Percentiles rank a stretch among this genome's conserved stretches.
Evolutionary conservation across 2,888 invertebrate genomes (phyloP).

Genomic region (Dinocampus coccinellae): DNA sequence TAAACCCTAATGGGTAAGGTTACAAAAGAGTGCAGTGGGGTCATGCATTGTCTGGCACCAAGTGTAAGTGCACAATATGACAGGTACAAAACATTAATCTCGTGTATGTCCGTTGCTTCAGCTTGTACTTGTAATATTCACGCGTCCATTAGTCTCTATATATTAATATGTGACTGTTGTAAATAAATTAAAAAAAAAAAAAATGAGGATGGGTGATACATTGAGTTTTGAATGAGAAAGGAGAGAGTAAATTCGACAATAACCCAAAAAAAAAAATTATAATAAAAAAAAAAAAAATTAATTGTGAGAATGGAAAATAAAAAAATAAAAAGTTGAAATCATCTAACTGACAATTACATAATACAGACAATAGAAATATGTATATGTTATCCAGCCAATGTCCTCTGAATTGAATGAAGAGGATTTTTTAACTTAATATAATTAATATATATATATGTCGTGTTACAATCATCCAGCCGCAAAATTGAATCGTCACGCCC

Average conservation of each 20-base stretch:
- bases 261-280: too few relatives aligned
- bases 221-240: too few relatives aligned
- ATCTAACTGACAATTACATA: too few relatives aligned
- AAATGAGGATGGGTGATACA: too few relatives aligned
- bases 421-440: neutral
- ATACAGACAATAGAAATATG: too few relatives aligned
- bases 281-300: too few relatives aligned
- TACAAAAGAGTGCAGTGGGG: conserved; percentile 27
- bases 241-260: too few relatives aligned
- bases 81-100: conserved; percentile 24
- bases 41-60: conserved; percentile 38
- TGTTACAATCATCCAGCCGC: conserved; percentile 31
- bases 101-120: neutral
- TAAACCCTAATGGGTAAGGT: neutral
- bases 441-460: neutral
- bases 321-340: too few relatives aligned
- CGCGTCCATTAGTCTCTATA: conserved; percentile 8
- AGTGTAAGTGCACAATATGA: conserved; percentile 39
- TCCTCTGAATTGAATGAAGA: neutral
- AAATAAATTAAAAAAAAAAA: too few relatives aligned
- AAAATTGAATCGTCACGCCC: conserved; percentile 37
- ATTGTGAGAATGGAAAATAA: too few relatives aligned
- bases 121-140: too few relatives aligned
- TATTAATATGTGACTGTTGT: too few relatives aligned
- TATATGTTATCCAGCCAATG: conserved; percentile 15